These are phyloP conservation scores for Pammene fasciana DNA, from an alignment of 2,888 invertebrate species.

Conservation along the genomic window DNA sequence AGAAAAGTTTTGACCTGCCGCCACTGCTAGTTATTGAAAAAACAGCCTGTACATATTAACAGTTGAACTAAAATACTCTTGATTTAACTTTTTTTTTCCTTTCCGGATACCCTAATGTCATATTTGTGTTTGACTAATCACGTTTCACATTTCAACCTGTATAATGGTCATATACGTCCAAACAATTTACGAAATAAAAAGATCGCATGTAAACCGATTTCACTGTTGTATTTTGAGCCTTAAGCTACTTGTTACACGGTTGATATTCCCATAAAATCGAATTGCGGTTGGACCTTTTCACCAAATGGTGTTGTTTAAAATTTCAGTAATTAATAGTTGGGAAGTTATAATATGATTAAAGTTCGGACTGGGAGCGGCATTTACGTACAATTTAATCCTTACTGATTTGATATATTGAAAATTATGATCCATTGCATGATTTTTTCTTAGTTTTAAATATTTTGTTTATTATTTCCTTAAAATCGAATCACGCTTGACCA, in stretches of 20 bases:
- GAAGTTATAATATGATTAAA: conserved; percentile 28
- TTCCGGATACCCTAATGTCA: background rate
- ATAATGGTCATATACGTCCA: background rate
- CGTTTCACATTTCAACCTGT: background rate
- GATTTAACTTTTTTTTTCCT: background rate
- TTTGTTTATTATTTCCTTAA: too few species aligned
- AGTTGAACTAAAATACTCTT: background rate
- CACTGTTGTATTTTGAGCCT: background rate
- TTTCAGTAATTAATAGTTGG: conserved; percentile 25
- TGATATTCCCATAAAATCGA: background rate
- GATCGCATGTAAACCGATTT: too few species aligned
- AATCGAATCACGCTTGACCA: too few species aligned
- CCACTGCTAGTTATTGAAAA: too few species aligned
- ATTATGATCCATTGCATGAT: too few species aligned
- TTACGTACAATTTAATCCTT: background rate
- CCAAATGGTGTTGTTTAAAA: conserved; percentile 1
- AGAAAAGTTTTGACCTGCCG: too few species aligned
- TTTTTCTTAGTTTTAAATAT: too few species aligned
- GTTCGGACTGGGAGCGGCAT: background rate
- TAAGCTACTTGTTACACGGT: background rate
- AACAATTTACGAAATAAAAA: background rate
- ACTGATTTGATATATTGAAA: background rate
- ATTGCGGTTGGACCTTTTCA: background rate
- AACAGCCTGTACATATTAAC: too few species aligned
- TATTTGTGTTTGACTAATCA: background rate